phyloP scores from a whole-genome alignment of 2,888 invertebrate genomes.

The Xanthorhoe spadicearia region DNA sequence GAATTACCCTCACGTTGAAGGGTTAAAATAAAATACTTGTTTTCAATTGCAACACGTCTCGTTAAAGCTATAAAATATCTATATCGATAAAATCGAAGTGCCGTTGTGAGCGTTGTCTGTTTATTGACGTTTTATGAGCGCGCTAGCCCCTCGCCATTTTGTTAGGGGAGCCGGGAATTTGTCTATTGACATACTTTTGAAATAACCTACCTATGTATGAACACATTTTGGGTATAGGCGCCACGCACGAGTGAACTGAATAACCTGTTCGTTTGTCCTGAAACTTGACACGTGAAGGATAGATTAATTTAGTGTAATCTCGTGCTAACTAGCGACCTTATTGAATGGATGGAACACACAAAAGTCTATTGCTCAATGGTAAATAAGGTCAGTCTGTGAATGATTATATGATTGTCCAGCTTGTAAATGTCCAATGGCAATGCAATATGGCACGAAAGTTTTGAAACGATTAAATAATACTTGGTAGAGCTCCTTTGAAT shows the following conservation, averaged over 20 bases:
- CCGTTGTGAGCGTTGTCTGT: slow-evolving; percentile 26
- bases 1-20: not conserved
- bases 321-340: no score
- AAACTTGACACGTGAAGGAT: not conserved
- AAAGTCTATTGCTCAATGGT: no score
- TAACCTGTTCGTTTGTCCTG: not conserved
- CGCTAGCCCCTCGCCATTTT: slow-evolving; percentile 26
- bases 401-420: no score
- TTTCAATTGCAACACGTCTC: slow-evolving; percentile 10
- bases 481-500: no score
- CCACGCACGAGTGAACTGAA: slow-evolving; percentile 3
- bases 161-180: slow-evolving; percentile 18
- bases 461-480: no score
- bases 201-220: slow-evolving; percentile 7
- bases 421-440: no score
- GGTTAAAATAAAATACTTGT: slow-evolving; percentile 8
- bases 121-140: slow-evolving; percentile 32
- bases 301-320: not conserved
- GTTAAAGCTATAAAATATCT: slow-evolving; percentile 14
- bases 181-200: slow-evolving; percentile 31
- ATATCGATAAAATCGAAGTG: slow-evolving; percentile 25
- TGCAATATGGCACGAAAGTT: no score
- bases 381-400: no score
- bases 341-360: no score
- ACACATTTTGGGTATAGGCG: not conserved